A percentile compares a stretch with the other conserved stretches of the same genome.
phyloP scores from a whole-genome alignment of 2,797 vertebrate genomes.

The Carcharodon carcharias region DNA sequence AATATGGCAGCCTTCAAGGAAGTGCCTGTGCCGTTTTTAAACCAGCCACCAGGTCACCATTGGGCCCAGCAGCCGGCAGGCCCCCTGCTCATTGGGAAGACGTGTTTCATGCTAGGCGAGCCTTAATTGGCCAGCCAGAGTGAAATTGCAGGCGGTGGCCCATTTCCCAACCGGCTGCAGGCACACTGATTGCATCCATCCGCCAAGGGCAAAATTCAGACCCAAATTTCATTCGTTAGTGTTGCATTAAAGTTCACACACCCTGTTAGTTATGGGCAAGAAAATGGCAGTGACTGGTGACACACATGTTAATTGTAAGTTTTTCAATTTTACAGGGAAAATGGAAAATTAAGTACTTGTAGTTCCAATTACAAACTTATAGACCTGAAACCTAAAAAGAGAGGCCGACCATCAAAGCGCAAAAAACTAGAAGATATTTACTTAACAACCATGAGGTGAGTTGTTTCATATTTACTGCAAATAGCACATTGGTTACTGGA shows the following conservation, averaged over 20 bases:
- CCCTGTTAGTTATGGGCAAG: not conserved
- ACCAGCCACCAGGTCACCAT: too few species aligned
- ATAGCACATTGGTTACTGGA: not conserved
- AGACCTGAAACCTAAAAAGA: conserved; percentile 54
- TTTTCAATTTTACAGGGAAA: conserved; percentile 20
- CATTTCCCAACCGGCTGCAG: too few species aligned
- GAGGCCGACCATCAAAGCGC: conserved; percentile 87
- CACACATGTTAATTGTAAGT: not conserved
- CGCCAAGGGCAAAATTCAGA: too few species aligned
- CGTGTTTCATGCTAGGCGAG: too few species aligned
- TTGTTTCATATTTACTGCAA: not conserved
- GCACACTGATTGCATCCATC: too few species aligned
- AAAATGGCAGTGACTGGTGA: not conserved
- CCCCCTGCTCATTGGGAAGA: too few species aligned
- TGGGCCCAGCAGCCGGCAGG: too few species aligned
- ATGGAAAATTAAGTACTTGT: not conserved
- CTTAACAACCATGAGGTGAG: conserved; percentile 6
- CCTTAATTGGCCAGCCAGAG: too few species aligned
- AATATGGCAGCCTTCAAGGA: too few species aligned
- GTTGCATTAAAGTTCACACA: not conserved
- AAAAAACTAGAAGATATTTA: conserved; percentile 69
- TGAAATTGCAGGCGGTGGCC: too few species aligned
- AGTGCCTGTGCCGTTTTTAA: too few species aligned
- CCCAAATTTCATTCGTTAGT: not conserved
- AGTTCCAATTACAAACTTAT: not conserved